These are phyloP conservation scores for Drosophila mettleri DNA, from an alignment of 2,888 invertebrate species.

Conservation along the genomic window DNA sequence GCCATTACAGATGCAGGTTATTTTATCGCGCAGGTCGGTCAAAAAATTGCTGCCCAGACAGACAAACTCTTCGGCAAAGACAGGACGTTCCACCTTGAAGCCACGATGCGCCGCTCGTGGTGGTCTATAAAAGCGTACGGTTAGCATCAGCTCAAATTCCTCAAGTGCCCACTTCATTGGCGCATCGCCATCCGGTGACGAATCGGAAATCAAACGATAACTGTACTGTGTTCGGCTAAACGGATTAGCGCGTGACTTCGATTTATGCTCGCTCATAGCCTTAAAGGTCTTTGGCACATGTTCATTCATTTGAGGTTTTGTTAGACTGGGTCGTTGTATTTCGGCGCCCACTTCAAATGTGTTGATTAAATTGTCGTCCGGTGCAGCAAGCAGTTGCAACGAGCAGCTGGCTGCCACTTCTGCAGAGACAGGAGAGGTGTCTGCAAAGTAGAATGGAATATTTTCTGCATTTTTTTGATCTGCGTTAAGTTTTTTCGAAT, in stretches of 20 bases:
- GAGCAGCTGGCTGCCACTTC: slow-evolving; percentile 52
- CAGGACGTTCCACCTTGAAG: slow-evolving; percentile 79
- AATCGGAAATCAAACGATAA: slow-evolving; percentile 40
- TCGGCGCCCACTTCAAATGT: slow-evolving; percentile 46
- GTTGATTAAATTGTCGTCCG: slow-evolving; percentile 47
- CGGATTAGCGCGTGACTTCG: slow-evolving; percentile 51
- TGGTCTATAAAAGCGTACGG: slow-evolving; percentile 86
- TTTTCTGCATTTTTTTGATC: background rate
- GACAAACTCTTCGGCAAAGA: slow-evolving; percentile 87
- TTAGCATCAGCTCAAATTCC: slow-evolving; percentile 83
- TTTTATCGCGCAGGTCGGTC: slow-evolving; percentile 90
- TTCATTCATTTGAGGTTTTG: slow-evolving; percentile 17
- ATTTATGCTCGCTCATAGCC: slow-evolving; percentile 45
- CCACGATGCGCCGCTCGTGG: slow-evolving; percentile 82
- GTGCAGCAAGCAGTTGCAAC: slow-evolving; percentile 36
- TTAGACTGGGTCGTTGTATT: slow-evolving; percentile 21
- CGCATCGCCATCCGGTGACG: background rate
- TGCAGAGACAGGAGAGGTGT: slow-evolving; percentile 29
- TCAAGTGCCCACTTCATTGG: background rate
- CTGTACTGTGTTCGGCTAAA: slow-evolving; percentile 70
- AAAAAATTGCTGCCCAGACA: slow-evolving; percentile 89
- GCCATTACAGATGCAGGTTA: slow-evolving; percentile 90
- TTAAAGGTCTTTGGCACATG: slow-evolving; percentile 47
- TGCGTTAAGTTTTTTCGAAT: slow-evolving; percentile 41
- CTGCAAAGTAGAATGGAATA: slow-evolving; percentile 43